Conservation (phyloP, 2,888 invertebrate genomes). For the Ephialtes manifestator region DNA sequence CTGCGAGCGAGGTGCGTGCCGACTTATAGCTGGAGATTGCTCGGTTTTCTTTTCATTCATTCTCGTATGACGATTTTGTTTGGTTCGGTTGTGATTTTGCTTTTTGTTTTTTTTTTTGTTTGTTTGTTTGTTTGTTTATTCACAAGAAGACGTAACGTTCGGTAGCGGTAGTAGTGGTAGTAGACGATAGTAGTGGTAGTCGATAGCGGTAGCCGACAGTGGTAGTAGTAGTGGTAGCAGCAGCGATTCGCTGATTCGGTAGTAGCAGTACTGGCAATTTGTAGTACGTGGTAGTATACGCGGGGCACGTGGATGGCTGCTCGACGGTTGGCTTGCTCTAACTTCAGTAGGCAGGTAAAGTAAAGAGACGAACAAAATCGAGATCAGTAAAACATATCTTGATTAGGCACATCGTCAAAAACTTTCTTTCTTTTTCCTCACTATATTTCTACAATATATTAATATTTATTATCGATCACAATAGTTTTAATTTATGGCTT, state of each 20-base stretch:
- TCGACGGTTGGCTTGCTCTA: constrained; percentile 85
- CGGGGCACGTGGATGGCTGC: constrained; percentile 84
- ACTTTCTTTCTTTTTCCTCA: constrained; percentile 37
- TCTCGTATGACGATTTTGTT: constrained; percentile 75
- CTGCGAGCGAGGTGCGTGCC: constrained; percentile 85
- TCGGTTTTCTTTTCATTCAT: constrained; percentile 67
- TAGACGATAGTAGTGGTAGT: constrained; percentile 75
- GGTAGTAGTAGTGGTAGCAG: constrained; percentile 80
- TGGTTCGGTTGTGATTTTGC: constrained; percentile 42
- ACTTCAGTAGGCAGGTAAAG: constrained; percentile 83
- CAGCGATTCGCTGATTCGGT: constrained; percentile 82
- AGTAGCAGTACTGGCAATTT: constrained; percentile 79
- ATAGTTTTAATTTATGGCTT: too few relatives aligned
- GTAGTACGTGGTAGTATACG: constrained; percentile 83
- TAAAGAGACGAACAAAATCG: constrained; percentile 78
- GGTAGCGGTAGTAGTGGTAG: constrained; percentile 83
- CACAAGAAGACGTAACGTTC: constrained; percentile 84
- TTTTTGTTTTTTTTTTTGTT: constrained; percentile 35
- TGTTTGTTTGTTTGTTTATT: constrained; percentile 73
- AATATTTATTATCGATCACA: not conserved
- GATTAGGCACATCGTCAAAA: constrained; percentile 63
- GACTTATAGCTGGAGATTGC: constrained; percentile 83
- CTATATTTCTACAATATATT: constrained; percentile 29
- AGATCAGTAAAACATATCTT: constrained; percentile 75
- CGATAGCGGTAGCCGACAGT: constrained; percentile 80